These are phyloP conservation scores for Cardinalis cardinalis DNA, from an alignment of 2,113 vertebrate genomes.

Conservation along the genomic window DNA sequence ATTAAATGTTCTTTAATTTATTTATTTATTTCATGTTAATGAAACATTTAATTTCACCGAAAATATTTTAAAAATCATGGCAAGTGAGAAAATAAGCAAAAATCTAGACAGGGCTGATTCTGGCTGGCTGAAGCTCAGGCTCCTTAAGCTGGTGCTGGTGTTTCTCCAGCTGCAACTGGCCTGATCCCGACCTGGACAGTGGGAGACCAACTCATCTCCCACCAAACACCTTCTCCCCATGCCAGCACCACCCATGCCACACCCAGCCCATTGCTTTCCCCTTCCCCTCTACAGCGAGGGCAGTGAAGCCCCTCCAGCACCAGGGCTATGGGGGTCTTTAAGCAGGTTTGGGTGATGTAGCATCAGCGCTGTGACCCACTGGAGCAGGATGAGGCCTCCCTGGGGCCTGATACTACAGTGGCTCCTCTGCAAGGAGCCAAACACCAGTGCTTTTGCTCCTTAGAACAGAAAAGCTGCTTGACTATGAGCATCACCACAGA, in stretches of 20 bases:
- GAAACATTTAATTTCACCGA: neutral
- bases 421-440: neutral
- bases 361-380: neutral
- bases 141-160: neutral
- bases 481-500: rapidly evolving
- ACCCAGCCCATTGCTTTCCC: neutral
- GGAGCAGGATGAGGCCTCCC: neutral
- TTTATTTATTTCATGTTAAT: neutral
- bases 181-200: neutral
- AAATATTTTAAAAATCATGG: neutral
- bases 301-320: neutral
- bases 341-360: neutral
- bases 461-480: neutral
- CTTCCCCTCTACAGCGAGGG: neutral
- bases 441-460: too few relatives aligned
- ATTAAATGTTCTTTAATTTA: neutral
- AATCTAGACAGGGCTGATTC: neutral
- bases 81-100: neutral
- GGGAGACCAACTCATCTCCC: neutral
- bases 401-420: neutral
- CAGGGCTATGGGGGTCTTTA: neutral
- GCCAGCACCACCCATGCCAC: neutral
- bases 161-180: neutral
- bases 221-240: neutral
- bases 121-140: neutral